These are phyloP conservation scores for Penaeus vannamei DNA, from an alignment of 1,140 invertebrate genomes.

Conservation along the genomic window DNA sequence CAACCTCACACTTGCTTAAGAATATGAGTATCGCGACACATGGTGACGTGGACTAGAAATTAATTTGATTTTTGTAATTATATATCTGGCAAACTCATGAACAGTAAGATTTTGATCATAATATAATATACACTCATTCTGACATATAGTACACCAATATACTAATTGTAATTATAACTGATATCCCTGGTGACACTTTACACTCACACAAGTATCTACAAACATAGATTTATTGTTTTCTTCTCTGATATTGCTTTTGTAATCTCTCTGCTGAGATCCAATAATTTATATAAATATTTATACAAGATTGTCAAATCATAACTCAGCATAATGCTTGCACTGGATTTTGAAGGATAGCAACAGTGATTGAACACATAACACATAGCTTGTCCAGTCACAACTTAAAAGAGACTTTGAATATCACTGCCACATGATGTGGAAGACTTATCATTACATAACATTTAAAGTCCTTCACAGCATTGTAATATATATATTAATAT, in stretches of 20 bases:
- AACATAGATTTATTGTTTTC: conserved; percentile 1
- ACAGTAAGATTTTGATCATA: conserved; percentile 33
- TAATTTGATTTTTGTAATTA: conserved; percentile 36
- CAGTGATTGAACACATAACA: conserved; percentile 34
- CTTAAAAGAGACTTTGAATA: neutral
- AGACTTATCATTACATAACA: neutral
- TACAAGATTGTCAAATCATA: neutral
- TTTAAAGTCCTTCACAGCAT: too few relatives aligned
- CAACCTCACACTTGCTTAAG: conserved; percentile 31
- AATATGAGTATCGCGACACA: conserved; percentile 13
- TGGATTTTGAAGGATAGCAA: conserved; percentile 6
- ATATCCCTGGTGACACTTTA: conserved; percentile 33
- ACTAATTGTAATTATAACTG: conserved; percentile 3
- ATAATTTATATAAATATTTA: neutral
- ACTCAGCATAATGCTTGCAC: neutral
- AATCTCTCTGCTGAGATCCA: too few relatives aligned
- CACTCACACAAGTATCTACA: conserved; percentile 31
- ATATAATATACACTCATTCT: conserved; percentile 47
- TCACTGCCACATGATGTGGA: neutral
- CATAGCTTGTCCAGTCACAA: neutral
- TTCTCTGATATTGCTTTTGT: neutral
- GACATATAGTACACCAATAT: conserved; percentile 23
- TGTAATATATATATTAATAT: too few relatives aligned
- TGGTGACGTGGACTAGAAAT: conserved; percentile 35
- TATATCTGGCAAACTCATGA: conserved; percentile 33